A percentile compares a stretch with the other conserved stretches of the same genome.
phyloP scores from a whole-genome alignment of 2,797 vertebrate genomes.

The Notoglanidium macrostoma region DNA sequence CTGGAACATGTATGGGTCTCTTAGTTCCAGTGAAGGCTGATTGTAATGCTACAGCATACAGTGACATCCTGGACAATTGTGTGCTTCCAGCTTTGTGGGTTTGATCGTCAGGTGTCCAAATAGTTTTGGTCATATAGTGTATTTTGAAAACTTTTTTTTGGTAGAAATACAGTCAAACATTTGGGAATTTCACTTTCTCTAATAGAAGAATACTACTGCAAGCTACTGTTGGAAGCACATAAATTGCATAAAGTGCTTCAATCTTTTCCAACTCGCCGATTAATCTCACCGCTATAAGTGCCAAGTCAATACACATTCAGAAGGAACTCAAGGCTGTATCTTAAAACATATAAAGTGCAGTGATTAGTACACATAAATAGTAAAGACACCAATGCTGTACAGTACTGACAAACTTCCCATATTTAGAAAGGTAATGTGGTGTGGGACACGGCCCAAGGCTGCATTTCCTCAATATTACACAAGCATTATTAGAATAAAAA shows the following conservation, averaged over 20 bases:
- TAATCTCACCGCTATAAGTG: background rate
- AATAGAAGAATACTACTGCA: background rate
- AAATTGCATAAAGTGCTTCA: background rate
- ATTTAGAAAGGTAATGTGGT: background rate
- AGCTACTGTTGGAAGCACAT: background rate
- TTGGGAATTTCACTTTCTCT: background rate
- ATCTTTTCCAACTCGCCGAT: background rate
- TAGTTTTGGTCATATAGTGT: background rate
- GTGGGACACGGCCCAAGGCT: background rate
- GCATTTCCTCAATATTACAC: background rate
- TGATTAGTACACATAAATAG: background rate
- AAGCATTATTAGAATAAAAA: background rate
- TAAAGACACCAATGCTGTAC: background rate
- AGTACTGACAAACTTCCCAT: background rate
- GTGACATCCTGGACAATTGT: background rate
- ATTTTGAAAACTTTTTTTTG: background rate
- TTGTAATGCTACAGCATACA: background rate
- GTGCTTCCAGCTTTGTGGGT: background rate
- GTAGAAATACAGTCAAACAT: background rate
- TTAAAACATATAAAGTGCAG: background rate
- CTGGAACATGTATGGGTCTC: background rate
- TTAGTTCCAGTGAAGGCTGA: background rate
- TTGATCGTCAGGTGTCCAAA: background rate
- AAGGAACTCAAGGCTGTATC: background rate
- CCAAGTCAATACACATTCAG: background rate